These are phyloP conservation scores for Bradysia coprophila DNA, from an alignment of 1,140 invertebrate species.

Conservation along the genomic window DNA sequence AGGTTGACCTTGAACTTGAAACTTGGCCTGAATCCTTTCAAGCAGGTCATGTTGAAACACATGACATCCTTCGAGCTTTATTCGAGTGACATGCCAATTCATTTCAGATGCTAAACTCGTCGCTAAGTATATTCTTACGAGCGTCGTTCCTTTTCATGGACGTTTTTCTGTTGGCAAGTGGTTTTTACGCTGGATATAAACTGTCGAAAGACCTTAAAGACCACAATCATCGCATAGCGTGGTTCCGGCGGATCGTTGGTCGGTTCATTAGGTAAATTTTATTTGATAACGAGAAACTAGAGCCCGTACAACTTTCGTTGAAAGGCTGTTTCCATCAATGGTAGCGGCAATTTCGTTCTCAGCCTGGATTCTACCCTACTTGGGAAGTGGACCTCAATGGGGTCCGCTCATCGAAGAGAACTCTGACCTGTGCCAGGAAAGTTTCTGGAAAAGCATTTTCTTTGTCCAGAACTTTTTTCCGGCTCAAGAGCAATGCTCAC, in stretches of 20 bases:
- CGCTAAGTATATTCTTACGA: slow-evolving; percentile 33
- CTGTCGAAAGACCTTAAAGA: slow-evolving; percentile 28
- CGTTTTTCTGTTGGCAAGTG: slow-evolving; percentile 41
- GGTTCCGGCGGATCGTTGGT: slow-evolving; percentile 32
- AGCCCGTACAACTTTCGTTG: too few relatives aligned
- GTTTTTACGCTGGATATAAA: slow-evolving; percentile 37
- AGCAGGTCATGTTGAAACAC: too few relatives aligned
- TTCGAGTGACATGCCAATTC: too few relatives aligned
- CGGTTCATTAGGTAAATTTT: slow-evolving; percentile 36
- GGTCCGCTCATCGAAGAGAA: slow-evolving; percentile 34
- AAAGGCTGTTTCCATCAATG: slow-evolving; percentile 39
- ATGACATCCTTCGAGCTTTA: too few relatives aligned
- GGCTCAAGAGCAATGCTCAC: slow-evolving; percentile 49
- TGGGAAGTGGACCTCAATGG: slow-evolving; percentile 51
- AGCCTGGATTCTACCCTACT: slow-evolving; percentile 44
- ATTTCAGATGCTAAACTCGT: slow-evolving; percentile 38
- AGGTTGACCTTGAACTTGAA: too few relatives aligned
- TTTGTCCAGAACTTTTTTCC: slow-evolving; percentile 52
- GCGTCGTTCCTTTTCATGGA: slow-evolving; percentile 42
- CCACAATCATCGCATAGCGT: slow-evolving; percentile 32
- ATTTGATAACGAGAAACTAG: too few relatives aligned
- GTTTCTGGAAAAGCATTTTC: slow-evolving; percentile 48
- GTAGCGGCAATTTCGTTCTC: slow-evolving; percentile 45
- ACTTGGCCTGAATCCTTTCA: too few relatives aligned
- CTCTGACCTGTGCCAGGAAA: slow-evolving; percentile 40